A percentile compares a stretch with the other conserved stretches of the same genome.
Conservation (phyloP, 2,888 invertebrate genomes). For the Corythucha ciliata region DNA sequence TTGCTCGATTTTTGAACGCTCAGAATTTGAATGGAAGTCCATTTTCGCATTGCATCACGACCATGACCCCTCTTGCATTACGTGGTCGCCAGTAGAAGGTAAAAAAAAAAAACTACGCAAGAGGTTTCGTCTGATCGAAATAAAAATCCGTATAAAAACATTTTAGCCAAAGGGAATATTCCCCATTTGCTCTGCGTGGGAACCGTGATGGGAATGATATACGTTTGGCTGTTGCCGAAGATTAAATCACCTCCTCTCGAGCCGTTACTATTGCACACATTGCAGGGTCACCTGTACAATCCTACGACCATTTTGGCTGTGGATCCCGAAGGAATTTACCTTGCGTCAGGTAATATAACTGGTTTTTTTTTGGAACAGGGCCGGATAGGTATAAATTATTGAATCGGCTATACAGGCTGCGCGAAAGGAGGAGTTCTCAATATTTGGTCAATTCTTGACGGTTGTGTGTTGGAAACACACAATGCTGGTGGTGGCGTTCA, state of each 20-base stretch:
- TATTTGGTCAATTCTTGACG: conserved; percentile 53
- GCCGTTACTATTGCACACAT: conserved; percentile 41
- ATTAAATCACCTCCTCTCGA: conserved; percentile 33
- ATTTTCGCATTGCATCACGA: conserved; percentile 44
- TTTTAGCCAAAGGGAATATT: conserved; percentile 33
- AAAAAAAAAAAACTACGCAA: conserved; percentile 25
- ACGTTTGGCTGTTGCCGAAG: conserved; percentile 42
- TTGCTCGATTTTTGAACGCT: conserved; percentile 38
- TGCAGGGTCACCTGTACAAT: conserved; percentile 48
- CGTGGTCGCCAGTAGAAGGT: conserved; percentile 49
- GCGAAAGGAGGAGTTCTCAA: conserved; percentile 49
- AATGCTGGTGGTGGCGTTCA: conserved; percentile 47
- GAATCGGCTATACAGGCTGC: conserved; percentile 37
- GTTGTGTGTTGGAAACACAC: conserved; percentile 48
- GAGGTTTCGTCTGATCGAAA: background rate
- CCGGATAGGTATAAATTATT: background rate
- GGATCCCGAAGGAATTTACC: conserved; percentile 46
- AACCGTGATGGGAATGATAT: conserved; percentile 47
- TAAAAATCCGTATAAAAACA: background rate
- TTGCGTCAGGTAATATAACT: conserved; percentile 45
- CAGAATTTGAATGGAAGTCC: conserved; percentile 42
- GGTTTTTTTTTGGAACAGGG: background rate
- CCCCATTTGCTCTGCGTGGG: conserved; percentile 47
- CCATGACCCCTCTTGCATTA: conserved; percentile 44
- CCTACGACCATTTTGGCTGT: conserved; percentile 47